phyloP scores from a whole-genome alignment of 2,888 invertebrate genomes.

The Mellilla xanthometata region DNA sequence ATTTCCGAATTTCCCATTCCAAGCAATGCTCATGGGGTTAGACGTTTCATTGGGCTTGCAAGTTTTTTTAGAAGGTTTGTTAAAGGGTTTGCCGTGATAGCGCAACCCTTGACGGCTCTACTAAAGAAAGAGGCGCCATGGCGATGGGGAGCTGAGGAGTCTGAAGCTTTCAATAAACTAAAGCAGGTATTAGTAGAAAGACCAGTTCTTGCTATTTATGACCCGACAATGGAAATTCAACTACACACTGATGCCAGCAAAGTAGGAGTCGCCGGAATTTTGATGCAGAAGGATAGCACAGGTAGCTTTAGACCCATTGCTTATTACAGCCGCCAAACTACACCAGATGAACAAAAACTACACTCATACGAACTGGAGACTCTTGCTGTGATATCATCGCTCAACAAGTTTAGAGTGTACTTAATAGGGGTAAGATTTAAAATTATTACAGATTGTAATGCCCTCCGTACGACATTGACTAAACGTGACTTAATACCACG shows the following conservation, averaged over 20 bases:
- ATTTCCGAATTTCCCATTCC: neutral
- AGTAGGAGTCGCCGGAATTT: neutral
- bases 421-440: conserved; percentile 3
- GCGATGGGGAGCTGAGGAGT: neutral
- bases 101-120: neutral
- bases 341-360: neutral
- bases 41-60: neutral
- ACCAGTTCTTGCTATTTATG: conserved; percentile 2
- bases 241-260: conserved; percentile 1
- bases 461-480: neutral
- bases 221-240: neutral
- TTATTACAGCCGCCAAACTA: conserved; percentile 6
- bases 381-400: conserved; percentile 1
- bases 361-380: conserved; percentile 7
- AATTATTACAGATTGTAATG: conserved; percentile 6
- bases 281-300: neutral
- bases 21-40: neutral
- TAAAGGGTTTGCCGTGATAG: neutral
- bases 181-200: neutral
- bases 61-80: neutral
- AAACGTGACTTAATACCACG: conserved; percentile 5
- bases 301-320: neutral
- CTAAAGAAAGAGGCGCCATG: neutral
- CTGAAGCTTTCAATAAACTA: neutral
- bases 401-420: conserved; percentile 3